Evolutionary conservation across 2,888 invertebrate genomes (phyloP), one percentile per base, ranked within the genome.

Genomic region (Diabrotica balteata): DNA sequence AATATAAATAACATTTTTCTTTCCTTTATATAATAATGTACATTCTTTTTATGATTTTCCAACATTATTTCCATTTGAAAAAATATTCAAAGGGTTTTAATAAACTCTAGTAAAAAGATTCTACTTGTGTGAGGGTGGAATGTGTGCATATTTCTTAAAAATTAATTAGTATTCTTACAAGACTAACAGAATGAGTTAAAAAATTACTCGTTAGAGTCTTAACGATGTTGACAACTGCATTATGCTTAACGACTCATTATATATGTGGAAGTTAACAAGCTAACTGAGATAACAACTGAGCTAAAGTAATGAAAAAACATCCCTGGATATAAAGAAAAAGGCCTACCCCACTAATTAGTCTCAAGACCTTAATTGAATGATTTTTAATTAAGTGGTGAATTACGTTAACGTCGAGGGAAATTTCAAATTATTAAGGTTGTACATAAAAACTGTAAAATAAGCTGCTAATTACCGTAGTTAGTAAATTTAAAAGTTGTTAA

Each of bases 321-420:
- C 60, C 64, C 63, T 54, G 53, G 52, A 80, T 79, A 74, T 76
- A 75, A 79, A 79, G 79, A 78, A 80, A 80, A 79, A 79, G 75
- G 80, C 83, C 81, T 81, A 82, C 82, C 83, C 75, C 84, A 84
- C 87, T 88, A 88, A 88, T 88, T 88, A 88, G 87, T 85, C 86
- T 87, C 87, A 87, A 88, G 87, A 87, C 86, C 86, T 86, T 88
- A 88, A 88, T 88, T 88, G 87, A 88, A 88, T 88, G 87, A 87
- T 88, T 88, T 88, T 88, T 88, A 88, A 88, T 88, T 87, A 87
- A 87, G 86, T 85, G 85, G 78, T 79, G 77, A 67, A 78, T 72
- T 70, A 67, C 78, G 74, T 75, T 74, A 74, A 74, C 75, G 77
- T 75, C 75, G 73, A 71, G 78, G 77, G 79, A 58, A 76, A 72